A percentile compares a stretch with the other conserved stretches of the same genome.
Conservation (phyloP, 2,113 vertebrate species). For the Crotophaga sulcirostris region DNA sequence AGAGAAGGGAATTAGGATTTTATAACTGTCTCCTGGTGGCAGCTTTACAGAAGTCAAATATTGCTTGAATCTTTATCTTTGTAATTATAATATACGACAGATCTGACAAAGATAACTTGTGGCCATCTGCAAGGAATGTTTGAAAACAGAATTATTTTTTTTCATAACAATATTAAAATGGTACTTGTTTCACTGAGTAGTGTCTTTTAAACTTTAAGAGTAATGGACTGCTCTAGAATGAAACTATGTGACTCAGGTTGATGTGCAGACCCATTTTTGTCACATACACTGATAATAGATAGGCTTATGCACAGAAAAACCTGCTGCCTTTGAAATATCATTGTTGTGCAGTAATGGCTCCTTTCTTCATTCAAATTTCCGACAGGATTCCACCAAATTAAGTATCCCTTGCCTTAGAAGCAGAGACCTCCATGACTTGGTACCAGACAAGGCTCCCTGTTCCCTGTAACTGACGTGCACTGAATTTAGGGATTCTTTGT, state of each 20-base stretch:
- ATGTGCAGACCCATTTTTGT: not conserved
- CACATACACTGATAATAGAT: not conserved
- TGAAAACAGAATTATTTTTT: not conserved
- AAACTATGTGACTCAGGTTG: not conserved
- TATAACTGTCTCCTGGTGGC: not conserved
- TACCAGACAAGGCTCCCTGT: not conserved
- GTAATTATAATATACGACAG: not conserved
- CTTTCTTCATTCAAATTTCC: not conserved
- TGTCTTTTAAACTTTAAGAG: not conserved
- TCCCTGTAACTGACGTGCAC: fast-evolving
- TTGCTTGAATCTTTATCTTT: not conserved
- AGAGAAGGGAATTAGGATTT: not conserved
- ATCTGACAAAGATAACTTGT: not conserved
- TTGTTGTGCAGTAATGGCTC: not conserved
- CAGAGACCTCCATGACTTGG: not conserved
- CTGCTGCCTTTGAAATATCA: not conserved
- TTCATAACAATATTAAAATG: not conserved
- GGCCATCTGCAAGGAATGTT: not conserved
- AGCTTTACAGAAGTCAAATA: not conserved
- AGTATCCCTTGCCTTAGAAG: not conserved
- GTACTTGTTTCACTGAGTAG: not conserved
- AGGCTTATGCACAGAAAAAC: not conserved
- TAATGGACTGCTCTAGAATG: not conserved
- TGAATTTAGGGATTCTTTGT: not conserved
- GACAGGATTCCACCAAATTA: not conserved